Percentiles rank a stretch among this genome's conserved stretches.
Conservation (phyloP, 2,888 invertebrate genomes). For the Eupithecia dodoneata region DNA sequence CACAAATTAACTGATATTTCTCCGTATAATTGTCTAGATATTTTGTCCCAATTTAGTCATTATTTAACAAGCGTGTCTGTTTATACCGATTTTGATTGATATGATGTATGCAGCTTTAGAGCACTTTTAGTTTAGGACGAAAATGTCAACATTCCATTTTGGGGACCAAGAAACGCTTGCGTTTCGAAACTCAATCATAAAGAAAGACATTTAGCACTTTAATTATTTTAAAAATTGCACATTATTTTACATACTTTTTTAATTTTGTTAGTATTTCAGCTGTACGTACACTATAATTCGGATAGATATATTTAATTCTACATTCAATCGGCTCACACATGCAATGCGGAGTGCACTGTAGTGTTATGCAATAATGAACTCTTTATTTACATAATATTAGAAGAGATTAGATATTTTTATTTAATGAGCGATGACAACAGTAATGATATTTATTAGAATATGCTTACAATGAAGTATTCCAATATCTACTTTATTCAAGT, state of each 20-base stretch:
- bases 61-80: slow-evolving; percentile 71
- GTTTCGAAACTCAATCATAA: slow-evolving; percentile 53
- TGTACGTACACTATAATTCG: slow-evolving; percentile 29
- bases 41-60: slow-evolving; percentile 75
- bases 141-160: slow-evolving; percentile 76
- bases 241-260: slow-evolving; percentile 42
- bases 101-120: slow-evolving; percentile 65
- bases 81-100: slow-evolving; percentile 55
- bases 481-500: slow-evolving; percentile 77
- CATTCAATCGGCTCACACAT: slow-evolving; percentile 31
- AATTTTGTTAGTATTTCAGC: slow-evolving; percentile 24
- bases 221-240: slow-evolving; percentile 49
- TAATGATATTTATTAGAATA: slow-evolving; percentile 80
- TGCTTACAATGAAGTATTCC: slow-evolving; percentile 75
- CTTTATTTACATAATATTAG: slow-evolving; percentile 79
- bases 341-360: slow-evolving; percentile 58
- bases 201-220: slow-evolving; percentile 54
- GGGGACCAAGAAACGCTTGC: slow-evolving; percentile 72
- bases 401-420: slow-evolving; percentile 83
- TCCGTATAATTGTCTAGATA: slow-evolving; percentile 64
- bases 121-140: slow-evolving; percentile 57
- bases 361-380: slow-evolving; percentile 73
- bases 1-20: slow-evolving; percentile 68
- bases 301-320: slow-evolving; percentile 30
- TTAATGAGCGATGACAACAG: slow-evolving; percentile 81